A percentile compares a stretch with the other conserved stretches of the same genome.
Conservation (phyloP, 1,140 invertebrate genomes). For the Triops cancriformis region DNA sequence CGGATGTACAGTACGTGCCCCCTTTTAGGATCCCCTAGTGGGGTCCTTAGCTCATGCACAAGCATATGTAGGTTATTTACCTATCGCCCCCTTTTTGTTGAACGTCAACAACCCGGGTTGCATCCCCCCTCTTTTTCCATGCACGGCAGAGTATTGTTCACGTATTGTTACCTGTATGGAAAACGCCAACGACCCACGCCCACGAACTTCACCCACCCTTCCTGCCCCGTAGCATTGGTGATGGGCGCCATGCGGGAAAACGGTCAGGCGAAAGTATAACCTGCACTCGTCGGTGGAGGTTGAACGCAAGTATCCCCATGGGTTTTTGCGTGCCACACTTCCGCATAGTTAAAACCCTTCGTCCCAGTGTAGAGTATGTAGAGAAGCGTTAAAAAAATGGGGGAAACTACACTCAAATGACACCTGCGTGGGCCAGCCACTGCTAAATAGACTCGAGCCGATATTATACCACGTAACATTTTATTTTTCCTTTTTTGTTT, state of each 20-base stretch:
- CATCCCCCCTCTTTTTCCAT: background rate
- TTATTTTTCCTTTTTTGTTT: no score
- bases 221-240: background rate
- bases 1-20: background rate
- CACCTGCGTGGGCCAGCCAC: no score
- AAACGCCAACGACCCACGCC: slow-evolving; percentile 4
- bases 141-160: background rate
- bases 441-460: no score
- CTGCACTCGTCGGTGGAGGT: background rate
- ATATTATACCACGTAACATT: no score
- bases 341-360: background rate
- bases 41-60: background rate
- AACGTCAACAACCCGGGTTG: slow-evolving; percentile 8
- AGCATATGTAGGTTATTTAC: background rate
- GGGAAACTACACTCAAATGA: no score
- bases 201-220: background rate
- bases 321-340: background rate
- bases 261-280: background rate
- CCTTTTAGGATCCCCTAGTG: background rate
- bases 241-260: background rate
- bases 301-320: background rate
- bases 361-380: no score
- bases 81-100: background rate
- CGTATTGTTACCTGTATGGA: slow-evolving; percentile 6
- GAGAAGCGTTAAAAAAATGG: no score